Evolutionary conservation across 2,888 invertebrate species (phyloP).

Genomic region (Cactoblastis cactorum): DNA sequence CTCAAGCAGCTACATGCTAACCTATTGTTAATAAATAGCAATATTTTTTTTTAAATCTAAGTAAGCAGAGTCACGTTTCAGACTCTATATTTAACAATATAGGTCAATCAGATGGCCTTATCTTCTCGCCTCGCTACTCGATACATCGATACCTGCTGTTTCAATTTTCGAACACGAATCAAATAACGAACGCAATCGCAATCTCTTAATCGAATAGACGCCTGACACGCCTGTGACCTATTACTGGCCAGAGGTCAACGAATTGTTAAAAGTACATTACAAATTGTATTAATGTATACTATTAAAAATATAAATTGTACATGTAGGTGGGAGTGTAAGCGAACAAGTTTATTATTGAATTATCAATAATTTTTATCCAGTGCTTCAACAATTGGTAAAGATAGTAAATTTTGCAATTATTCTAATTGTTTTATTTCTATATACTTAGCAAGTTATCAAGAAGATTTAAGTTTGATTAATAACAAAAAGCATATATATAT

Average conservation of each 20-base stretch:
- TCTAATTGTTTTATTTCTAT: too few relatives aligned
- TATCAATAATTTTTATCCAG: too few relatives aligned
- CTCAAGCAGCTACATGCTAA: constrained; percentile 1
- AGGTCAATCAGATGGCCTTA: constrained; percentile 53
- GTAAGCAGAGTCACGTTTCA: constrained; percentile 6
- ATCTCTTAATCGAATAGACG: constrained; percentile 52
- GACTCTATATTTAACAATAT: constrained; percentile 30
- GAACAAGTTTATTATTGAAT: not conserved
- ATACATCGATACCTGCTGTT: constrained; percentile 68
- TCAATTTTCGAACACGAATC: constrained; percentile 70
- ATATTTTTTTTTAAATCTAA: constrained; percentile 5
- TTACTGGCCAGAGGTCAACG: constrained; percentile 38
- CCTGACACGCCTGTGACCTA: constrained; percentile 59
- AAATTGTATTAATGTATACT: not conserved
- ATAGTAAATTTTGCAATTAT: too few relatives aligned
- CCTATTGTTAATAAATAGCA: constrained; percentile 3
- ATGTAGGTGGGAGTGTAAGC: not conserved
- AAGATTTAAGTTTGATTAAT: too few relatives aligned
- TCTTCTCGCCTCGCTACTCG: constrained; percentile 31
- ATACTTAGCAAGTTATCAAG: too few relatives aligned
- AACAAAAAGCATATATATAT: too few relatives aligned
- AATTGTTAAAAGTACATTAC: constrained; percentile 11
- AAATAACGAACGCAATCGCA: constrained; percentile 59
- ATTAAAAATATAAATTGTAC: constrained; percentile 9
- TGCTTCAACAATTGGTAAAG: too few relatives aligned